Base-by-base conservation (phyloP, 1,140 invertebrate species). In the Hestina assimilis region DNA sequence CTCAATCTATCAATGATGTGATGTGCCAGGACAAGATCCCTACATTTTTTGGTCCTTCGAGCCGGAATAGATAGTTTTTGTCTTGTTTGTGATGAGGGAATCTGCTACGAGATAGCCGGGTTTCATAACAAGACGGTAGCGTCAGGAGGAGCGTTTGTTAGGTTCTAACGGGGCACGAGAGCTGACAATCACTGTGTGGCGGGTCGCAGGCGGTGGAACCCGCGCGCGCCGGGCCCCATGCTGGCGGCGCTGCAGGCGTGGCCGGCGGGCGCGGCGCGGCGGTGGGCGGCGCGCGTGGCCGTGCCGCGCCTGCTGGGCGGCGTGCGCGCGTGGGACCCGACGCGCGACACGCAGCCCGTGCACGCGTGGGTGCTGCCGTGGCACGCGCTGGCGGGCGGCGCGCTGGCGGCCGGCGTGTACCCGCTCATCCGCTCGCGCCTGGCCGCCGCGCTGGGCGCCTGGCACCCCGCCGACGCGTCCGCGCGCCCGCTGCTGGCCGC, bases 361-460 rank as follows among this genome's bases (percentile, higher is more conserved):
- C 97, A 99, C 87, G 92, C 93, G 4, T 99, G 98, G 98, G 93
- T 99, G 51, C 94, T 98, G 87, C 98, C 98, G 0, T 99, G 98
- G 98, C 90, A 89, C 42, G 59, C 69, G 0, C 48, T 75, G 4
- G 82, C 83, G 89, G 91, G 91, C 29, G 63, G 72, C 1, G 88
- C 89, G 38, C 74, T 99, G 68, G 94, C 96, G 66, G 92, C 93
- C 1, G 90, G 91, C 5, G 93, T 99, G 4, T 99, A 98, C 89
- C 95, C 96, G n/a, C 93, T 94, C 17, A 96, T 99, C 55, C 91
- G 98, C 41, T 93, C 97, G 14, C 99, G 99, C 79, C 89, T 99
- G 5, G 93, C 95, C 21, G 91, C 92, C 24, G 98, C 98, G 9
- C 89, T 99, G 23, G 92, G 91, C 0, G 94, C 93, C 21, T 99